Percentiles rank a stretch among this genome's conserved stretches.
Conservation (phyloP, 2,113 vertebrate genomes). For the Podarcis cretensis region DNA sequence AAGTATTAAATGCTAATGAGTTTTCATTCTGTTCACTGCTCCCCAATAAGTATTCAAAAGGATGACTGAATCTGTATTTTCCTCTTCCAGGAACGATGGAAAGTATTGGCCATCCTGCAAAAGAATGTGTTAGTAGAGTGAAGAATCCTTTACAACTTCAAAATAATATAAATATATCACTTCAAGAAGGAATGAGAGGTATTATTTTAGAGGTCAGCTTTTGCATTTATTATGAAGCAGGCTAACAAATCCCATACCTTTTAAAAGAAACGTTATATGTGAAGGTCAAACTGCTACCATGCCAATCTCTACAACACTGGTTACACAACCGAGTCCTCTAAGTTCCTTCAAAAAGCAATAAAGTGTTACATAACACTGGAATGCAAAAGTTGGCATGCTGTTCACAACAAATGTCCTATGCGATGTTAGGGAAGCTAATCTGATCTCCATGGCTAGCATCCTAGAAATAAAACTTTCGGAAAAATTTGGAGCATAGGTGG, state of each 20-base stretch:
- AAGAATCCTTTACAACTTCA: background rate
- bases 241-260: background rate
- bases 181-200: background rate
- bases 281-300: background rate
- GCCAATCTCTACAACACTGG: background rate
- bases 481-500: background rate
- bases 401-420: background rate
- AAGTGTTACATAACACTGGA: background rate
- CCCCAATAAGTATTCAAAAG: background rate
- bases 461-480: background rate
- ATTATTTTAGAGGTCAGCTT: background rate
- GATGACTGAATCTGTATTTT: background rate
- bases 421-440: background rate
- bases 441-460: background rate
- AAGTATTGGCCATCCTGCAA: background rate
- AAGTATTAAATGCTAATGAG: background rate
- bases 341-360: background rate
- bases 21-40: background rate
- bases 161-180: background rate
- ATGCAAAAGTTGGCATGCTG: background rate
- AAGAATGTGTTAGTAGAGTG: background rate
- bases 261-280: background rate
- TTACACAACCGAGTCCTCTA: background rate
- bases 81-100: background rate
- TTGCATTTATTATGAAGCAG: background rate